These are phyloP conservation scores for Ferdinandea cuprea DNA, from an alignment of 2,888 invertebrate species.

Conservation along the genomic window DNA sequence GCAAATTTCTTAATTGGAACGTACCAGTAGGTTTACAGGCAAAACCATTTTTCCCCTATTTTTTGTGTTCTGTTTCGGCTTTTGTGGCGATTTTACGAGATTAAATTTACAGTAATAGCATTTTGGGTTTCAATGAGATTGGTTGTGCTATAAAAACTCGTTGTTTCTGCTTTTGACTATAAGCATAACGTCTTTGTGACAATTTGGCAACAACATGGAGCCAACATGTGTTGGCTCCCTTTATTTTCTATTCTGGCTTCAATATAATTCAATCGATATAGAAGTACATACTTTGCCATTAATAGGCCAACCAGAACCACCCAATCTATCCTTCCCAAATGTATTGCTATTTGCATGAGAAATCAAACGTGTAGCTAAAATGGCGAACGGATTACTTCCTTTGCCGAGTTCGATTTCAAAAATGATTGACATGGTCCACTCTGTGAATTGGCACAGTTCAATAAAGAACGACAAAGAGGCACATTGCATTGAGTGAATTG, in stretches of 20 bases:
- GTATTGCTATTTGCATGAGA: conserved; percentile 21
- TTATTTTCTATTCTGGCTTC: conserved; percentile 31
- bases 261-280: conserved; percentile 53
- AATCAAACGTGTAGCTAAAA: conserved; percentile 6
- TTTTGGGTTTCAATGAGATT: conserved; percentile 66
- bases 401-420: background rate
- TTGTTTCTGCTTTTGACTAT: conserved; percentile 28
- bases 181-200: conserved; percentile 28
- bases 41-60: conserved; percentile 40
- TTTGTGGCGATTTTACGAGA: conserved; percentile 57
- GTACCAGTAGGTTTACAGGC: background rate
- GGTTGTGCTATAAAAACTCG: conserved; percentile 46
- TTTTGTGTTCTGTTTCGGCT: conserved; percentile 43
- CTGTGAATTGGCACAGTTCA: conserved; percentile 37
- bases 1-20: conserved; percentile 33
- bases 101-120: conserved; percentile 66
- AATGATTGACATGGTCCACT: conserved; percentile 50
- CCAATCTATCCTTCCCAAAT: background rate
- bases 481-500: background rate
- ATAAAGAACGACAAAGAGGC: conserved; percentile 27
- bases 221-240: conserved; percentile 47
- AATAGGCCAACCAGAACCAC: background rate
- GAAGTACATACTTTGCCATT: conserved; percentile 19
- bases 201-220: conserved; percentile 10
- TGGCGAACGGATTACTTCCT: conserved; percentile 6